Evolutionary conservation across 2,888 invertebrate genomes (phyloP).

Genomic region (Seladonia tumulorum): DNA sequence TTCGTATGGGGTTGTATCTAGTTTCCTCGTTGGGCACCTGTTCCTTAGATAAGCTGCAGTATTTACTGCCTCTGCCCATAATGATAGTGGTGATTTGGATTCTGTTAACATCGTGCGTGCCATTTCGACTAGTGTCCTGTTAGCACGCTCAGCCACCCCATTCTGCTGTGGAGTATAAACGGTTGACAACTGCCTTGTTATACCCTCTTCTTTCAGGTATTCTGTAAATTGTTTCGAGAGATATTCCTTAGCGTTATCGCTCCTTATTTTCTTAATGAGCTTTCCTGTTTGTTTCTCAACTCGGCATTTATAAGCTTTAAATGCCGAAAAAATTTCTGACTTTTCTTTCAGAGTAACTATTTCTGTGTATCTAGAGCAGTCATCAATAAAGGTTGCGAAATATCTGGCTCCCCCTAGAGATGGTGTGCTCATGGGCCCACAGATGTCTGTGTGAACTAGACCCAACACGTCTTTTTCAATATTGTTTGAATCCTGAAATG

Average conservation of each 20-base stretch:
- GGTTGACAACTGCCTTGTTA: neutral
- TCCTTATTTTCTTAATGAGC: neutral
- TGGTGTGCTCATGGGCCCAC: neutral
- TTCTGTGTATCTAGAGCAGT: neutral
- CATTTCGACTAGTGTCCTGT: neutral
- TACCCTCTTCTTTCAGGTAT: neutral
- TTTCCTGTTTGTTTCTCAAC: constrained; percentile 9
- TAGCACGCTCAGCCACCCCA: neutral
- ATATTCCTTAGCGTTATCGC: constrained; percentile 13
- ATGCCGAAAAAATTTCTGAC: constrained; percentile 10
- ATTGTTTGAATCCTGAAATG: neutral
- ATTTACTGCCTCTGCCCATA: neutral
- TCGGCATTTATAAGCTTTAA: neutral
- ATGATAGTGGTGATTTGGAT: neutral
- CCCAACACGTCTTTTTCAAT: constrained; percentile 11
- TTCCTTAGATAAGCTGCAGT: neutral
- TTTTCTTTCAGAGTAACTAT: neutral
- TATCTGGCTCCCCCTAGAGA: neutral
- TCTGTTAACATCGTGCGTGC: neutral
- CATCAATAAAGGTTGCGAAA: constrained; percentile 17
- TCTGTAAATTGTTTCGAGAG: neutral
- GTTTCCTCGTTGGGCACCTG: neutral
- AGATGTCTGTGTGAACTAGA: constrained; percentile 13
- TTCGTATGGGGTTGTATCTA: neutral
- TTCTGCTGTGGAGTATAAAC: neutral